phyloP scores from a whole-genome alignment of 2,113 vertebrate species.

The Crotalus horridus region DNA sequence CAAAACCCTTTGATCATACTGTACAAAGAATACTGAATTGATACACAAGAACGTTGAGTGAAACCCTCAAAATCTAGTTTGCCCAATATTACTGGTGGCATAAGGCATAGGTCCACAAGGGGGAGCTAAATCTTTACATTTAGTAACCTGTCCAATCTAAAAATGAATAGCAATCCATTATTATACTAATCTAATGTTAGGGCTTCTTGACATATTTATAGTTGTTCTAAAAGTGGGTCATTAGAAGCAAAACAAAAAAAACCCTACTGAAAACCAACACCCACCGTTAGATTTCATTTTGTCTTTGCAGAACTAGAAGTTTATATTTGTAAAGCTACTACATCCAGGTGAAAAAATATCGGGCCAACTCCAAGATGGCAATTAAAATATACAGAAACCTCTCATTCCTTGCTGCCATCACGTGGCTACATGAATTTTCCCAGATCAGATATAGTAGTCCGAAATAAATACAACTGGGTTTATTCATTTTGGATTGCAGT shows the following conservation, averaged over 20 bases:
- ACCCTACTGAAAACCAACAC: background rate
- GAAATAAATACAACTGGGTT: background rate
- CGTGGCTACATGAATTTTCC: background rate
- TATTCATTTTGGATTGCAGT: background rate
- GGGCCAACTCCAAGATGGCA: background rate
- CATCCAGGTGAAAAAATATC: background rate
- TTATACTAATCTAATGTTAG: background rate
- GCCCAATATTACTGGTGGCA: background rate
- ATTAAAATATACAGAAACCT: background rate
- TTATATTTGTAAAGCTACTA: background rate
- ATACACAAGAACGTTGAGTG: background rate
- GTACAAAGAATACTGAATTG: background rate
- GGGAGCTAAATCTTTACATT: background rate
- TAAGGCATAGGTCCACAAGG: background rate
- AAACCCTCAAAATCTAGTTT: background rate
- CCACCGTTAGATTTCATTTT: background rate
- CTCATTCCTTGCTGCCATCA: background rate
- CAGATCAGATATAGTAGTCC: background rate
- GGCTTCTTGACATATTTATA: background rate
- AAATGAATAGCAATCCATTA: background rate
- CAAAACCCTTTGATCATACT: background rate
- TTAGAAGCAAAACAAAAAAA: background rate
- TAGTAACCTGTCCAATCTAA: background rate
- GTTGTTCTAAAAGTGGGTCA: background rate
- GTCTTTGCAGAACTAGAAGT: background rate